Base-by-base conservation (phyloP, 2,888 invertebrate genomes). In the Agrochola circellaris region DNA sequence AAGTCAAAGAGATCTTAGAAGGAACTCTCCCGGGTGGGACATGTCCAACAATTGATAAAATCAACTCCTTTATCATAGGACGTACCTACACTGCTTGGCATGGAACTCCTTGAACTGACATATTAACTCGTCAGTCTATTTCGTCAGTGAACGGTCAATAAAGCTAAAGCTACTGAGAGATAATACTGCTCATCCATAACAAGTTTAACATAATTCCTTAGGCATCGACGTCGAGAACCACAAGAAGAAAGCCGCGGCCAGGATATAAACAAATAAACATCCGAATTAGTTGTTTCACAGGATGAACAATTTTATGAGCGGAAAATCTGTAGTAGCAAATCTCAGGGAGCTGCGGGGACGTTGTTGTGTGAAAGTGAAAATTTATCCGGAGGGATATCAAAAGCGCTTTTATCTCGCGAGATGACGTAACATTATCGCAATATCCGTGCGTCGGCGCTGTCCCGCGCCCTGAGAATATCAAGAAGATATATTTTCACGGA, bases 401-500 rank as follows among this genome's bases (percentile, higher is more conserved):
- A 94, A 93, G 93, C 90, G 91, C 91, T 91, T 94, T 95, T 95
- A 95, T 95, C 94, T 93, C 89, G 90, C 90, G 92, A 93, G 94
- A 94, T 94, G 94, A 95, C 94, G 92, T 93, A 93, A 94, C 94
- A 95, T 95, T 95, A 95, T 95, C 95, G 93, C 95, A 95, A 95
- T 95, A 95, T 95, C 95, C 94, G 92, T 92, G 94, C 94, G 93
- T 93, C 93, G 93, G 90, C 94, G 93, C 93, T 93, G 95, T 93
- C 93, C 93, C 93, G 93, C 93, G 93, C 94, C 92, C 93, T 91
- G 92, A 93, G 93, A 96, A 96, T 95, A 96, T 95, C 95, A 95
- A 95, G 94, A 94, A 96, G 95, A 95, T 96, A 95, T 95, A 96
- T 95, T 95, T 95, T 94, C 95, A 95, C 95, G 95, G 96, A 96